Evolutionary conservation across 2,888 invertebrate genomes (phyloP).

Genomic region (Ectemnius cavifrons): DNA sequence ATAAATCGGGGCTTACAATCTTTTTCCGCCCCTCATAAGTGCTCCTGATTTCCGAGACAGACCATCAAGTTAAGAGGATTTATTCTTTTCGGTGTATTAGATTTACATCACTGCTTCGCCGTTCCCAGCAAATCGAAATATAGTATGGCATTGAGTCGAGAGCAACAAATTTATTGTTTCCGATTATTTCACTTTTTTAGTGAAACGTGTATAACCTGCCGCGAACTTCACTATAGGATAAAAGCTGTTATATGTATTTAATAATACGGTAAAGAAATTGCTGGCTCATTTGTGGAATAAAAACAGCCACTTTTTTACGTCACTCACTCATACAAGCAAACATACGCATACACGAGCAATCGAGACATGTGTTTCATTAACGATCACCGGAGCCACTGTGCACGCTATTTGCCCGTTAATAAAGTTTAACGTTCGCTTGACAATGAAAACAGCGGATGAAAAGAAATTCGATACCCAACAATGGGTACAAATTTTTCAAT

Average conservation of each 20-base stretch:
- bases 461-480: conserved; percentile 45
- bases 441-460: conserved; percentile 46
- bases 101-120: conserved; percentile 29
- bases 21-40: conserved; percentile 50
- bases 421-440: conserved; percentile 36
- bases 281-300: conserved; percentile 31
- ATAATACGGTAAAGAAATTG: conserved; percentile 23
- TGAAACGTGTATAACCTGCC: no score
- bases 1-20: conserved; percentile 52
- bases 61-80: conserved; percentile 59
- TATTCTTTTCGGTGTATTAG: conserved; percentile 51
- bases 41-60: conserved; percentile 54
- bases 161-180: no score
- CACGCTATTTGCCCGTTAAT: conserved; percentile 31
- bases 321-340: no score
- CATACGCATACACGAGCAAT: no score
- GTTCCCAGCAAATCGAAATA: background rate
- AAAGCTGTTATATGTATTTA: background rate
- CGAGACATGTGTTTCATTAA: conserved; percentile 33
- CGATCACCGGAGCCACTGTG: conserved; percentile 30
- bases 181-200: no score
- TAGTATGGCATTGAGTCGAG: no score
- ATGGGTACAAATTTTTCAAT: conserved; percentile 47
- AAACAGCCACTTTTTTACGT: conserved; percentile 11
- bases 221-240: background rate